A percentile compares a stretch with the other conserved stretches of the same genome.
Evolutionary conservation across 1,140 invertebrate species (phyloP).

Genomic region (Dinothrombium tinctorium): DNA sequence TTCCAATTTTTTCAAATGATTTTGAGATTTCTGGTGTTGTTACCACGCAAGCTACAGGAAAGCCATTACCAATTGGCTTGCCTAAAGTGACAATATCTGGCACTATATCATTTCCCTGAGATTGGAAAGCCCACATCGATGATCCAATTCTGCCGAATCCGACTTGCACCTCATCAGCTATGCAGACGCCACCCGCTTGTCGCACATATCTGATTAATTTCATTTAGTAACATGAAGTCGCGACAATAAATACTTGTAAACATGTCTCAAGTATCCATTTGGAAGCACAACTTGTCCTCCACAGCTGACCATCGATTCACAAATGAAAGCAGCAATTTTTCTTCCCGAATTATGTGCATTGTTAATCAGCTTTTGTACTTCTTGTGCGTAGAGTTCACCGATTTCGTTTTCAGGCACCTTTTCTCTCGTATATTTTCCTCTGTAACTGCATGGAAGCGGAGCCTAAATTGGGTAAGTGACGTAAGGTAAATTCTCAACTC

Average conservation of each 20-base stretch:
- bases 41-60: conserved; percentile 88
- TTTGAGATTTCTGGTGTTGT: conserved; percentile 76
- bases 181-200: conserved; percentile 69
- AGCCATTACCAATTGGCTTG: conserved; percentile 80
- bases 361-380: conserved; percentile 50
- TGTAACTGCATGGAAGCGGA: conserved; percentile 70
- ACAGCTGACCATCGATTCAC: conserved; percentile 87
- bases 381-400: conserved; percentile 55
- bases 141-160: conserved; percentile 83
- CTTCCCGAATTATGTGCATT: conserved; percentile 28
- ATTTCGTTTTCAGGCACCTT: conserved; percentile 45
- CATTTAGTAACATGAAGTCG: no score
- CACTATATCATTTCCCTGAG: conserved; percentile 51
- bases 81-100: conserved; percentile 95
- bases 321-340: conserved; percentile 55
- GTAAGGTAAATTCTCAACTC: not conserved
- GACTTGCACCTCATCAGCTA: conserved; percentile 95
- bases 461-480: conserved; percentile 31
- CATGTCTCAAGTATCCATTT: conserved; percentile 51
- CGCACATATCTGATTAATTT: conserved; percentile 40
- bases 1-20: conserved; percentile 67
- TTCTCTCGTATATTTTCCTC: conserved; percentile 55
- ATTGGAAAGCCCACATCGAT: conserved; percentile 90
- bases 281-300: conserved; percentile 90
- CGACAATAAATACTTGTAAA: conserved; percentile 57